These are phyloP conservation scores for Crotalus tigris DNA, from an alignment of 2,113 vertebrate genomes.

Conservation along the genomic window DNA sequence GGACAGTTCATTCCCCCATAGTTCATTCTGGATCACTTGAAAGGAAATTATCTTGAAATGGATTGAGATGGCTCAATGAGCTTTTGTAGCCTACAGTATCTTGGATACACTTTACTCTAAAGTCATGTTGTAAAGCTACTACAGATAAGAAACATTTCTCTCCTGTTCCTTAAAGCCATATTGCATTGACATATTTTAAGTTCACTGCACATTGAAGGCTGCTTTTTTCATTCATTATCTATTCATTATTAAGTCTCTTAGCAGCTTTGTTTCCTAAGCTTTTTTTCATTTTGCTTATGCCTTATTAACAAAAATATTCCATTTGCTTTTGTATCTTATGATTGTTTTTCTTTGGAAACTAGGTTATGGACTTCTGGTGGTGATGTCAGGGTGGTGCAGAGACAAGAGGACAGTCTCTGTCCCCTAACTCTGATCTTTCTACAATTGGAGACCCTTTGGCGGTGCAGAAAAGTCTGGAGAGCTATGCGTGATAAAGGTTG, in stretches of 20 bases:
- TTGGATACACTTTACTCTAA: constrained; percentile 51
- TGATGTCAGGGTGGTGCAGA: no score
- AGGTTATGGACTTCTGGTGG: background rate
- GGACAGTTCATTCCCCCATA: constrained; percentile 13
- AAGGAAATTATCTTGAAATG: constrained; percentile 44
- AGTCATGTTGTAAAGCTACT: constrained; percentile 43
- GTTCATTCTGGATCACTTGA: constrained; percentile 50
- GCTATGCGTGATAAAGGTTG: no score
- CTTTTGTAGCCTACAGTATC: constrained; percentile 38
- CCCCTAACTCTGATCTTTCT: no score
- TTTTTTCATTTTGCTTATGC: background rate
- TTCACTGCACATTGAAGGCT: constrained; percentile 36
- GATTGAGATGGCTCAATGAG: constrained; percentile 35
- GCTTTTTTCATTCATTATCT: background rate
- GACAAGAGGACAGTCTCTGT: no score
- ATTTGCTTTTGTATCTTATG: constrained; percentile 2
- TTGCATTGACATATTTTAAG: constrained; percentile 46
- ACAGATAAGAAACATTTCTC: constrained; percentile 35
- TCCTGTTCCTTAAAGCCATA: constrained; percentile 28
- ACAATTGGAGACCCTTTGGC: no score
- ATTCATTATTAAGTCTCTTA: constrained; percentile 18
- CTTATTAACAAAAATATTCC: constrained; percentile 9
- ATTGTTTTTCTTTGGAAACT: constrained; percentile 25
- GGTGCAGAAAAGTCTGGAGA: no score
- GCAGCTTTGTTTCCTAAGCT: background rate